Conservation (phyloP, 2,113 vertebrate genomes). For the Murina feae region DNA sequence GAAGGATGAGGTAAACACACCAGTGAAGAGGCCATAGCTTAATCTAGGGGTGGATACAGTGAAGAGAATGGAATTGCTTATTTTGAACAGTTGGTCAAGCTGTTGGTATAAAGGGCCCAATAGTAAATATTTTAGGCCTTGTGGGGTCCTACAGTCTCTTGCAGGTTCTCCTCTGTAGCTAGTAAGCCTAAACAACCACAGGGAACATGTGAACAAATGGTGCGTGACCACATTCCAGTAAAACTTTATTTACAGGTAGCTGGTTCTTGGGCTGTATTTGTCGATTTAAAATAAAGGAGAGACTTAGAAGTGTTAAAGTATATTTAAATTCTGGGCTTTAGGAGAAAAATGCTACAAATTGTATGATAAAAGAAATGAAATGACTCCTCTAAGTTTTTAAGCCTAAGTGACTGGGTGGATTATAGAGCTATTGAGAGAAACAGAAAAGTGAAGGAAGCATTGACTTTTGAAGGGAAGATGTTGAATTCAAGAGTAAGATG, state of each 20-base stretch:
- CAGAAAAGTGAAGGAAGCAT: background rate
- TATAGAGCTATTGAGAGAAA: background rate
- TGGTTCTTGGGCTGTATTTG: background rate
- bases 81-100: background rate
- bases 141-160: too few species aligned
- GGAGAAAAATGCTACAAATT: background rate
- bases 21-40: background rate
- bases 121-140: background rate
- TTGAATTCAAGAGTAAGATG: background rate
- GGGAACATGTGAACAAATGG: background rate
- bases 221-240: background rate
- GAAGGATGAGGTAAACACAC: background rate
- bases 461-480: background rate
- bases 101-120: background rate
- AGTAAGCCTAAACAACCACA: background rate
- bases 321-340: background rate
- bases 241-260: background rate
- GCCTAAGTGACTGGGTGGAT: background rate
- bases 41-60: background rate
- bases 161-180: background rate
- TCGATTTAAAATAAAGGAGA: constrained; percentile 10
- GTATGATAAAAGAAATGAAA: background rate
- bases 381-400: background rate
- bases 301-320: background rate
- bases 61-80: background rate